These are phyloP conservation scores for Morone saxatilis DNA, from an alignment of 2,113 vertebrate genomes.

Conservation along the genomic window DNA sequence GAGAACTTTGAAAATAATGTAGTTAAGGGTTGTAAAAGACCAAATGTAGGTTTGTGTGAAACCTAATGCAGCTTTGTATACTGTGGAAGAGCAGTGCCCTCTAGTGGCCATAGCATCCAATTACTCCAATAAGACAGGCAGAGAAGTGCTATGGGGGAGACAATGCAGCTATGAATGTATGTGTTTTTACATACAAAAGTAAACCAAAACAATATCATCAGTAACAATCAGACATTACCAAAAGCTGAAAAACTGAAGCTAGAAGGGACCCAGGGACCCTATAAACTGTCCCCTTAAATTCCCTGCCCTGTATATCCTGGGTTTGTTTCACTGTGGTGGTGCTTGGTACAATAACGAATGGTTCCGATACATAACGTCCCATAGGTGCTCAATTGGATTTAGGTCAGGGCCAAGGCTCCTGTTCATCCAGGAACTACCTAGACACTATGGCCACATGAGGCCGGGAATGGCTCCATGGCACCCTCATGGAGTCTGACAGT, in stretches of 20 bases:
- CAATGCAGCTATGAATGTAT: neutral
- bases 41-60: neutral
- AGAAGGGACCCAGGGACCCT: neutral
- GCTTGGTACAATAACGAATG: too few species aligned
- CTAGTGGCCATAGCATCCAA: constrained; percentile 13
- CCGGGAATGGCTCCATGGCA: too few species aligned
- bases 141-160: neutral
- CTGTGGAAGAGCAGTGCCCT: neutral
- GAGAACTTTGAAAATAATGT: neutral
- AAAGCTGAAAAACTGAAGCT: neutral
- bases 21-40: neutral
- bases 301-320: too few species aligned
- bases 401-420: too few species aligned
- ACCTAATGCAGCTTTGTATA: neutral
- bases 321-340: too few species aligned
- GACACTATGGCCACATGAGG: too few species aligned
- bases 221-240: neutral
- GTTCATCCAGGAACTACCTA: too few species aligned
- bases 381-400: too few species aligned
- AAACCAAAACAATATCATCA: neutral
- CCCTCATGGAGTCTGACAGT: too few species aligned
- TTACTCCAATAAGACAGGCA: neutral
- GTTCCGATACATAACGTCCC: too few species aligned
- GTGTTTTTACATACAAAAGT: too few species aligned
- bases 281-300: too few species aligned